Conservation (phyloP, 2,797 vertebrate species). For the Myioborus miniatus region DNA sequence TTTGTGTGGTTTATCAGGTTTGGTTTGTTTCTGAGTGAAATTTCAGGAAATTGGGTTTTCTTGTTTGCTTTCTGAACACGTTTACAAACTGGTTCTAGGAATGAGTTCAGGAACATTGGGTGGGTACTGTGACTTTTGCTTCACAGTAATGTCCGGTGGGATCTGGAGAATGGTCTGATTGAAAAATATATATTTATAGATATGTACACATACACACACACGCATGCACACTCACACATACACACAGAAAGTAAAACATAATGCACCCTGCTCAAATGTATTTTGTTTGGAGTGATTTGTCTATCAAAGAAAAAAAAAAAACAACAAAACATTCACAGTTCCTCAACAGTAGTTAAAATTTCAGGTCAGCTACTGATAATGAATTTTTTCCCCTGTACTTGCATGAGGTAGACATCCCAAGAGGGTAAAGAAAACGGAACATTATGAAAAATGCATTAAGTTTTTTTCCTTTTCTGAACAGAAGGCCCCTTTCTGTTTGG, state of each 20-base stretch:
- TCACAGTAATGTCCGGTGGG: conserved; percentile 40
- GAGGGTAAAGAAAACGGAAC: conserved; percentile 62
- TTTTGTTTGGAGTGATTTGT: conserved; percentile 80
- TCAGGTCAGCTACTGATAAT: conserved; percentile 74
- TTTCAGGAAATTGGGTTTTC: not conserved
- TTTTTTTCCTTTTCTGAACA: conserved; percentile 85
- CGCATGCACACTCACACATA: conserved; percentile 19
- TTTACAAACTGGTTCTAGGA: conserved; percentile 49
- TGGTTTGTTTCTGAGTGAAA: not conserved
- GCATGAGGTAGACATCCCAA: conserved; percentile 85
- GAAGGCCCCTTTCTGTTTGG: conserved; percentile 84
- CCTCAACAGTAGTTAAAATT: conserved; percentile 82
- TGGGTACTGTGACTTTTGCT: conserved; percentile 50
- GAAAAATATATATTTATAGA: conserved; percentile 24
- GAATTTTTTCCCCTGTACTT: conserved; percentile 80
- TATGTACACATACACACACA: conserved; percentile 39
- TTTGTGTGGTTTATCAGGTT: not conserved
- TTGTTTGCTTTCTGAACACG: conserved; percentile 4
- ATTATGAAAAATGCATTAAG: conserved; percentile 68
- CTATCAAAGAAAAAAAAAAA: conserved; percentile 57
- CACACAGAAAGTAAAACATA: conserved; percentile 51
- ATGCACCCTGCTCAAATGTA: conserved; percentile 74
- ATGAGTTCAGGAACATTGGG: conserved; percentile 23
- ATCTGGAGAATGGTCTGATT: conserved; percentile 39
- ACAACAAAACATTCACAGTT: conserved; percentile 76